Conservation (phyloP, 2,888 invertebrate genomes). For the Ptychoptera albimana region DNA sequence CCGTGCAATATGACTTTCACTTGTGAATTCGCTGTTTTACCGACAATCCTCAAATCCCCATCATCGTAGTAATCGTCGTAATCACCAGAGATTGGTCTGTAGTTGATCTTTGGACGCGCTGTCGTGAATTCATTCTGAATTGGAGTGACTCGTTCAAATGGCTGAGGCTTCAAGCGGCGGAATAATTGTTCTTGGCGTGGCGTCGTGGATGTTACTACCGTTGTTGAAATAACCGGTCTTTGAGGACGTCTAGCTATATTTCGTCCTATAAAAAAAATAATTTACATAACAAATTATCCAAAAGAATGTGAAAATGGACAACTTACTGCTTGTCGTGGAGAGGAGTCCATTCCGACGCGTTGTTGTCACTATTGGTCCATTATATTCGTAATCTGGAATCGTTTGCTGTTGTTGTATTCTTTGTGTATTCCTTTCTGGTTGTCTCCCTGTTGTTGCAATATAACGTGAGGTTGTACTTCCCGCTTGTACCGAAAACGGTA, state of each 20-base stretch:
- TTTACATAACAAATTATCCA: too few relatives aligned
- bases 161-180: slow-evolving; percentile 10
- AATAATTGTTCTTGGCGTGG: slow-evolving; percentile 1
- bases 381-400: slow-evolving; percentile 1
- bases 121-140: too few relatives aligned
- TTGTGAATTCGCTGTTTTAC: slow-evolving; percentile 23
- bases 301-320: too few relatives aligned
- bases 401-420: neutral
- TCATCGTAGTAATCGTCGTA: slow-evolving; percentile 58
- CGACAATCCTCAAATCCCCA: slow-evolving; percentile 37
- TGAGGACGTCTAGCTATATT: too few relatives aligned
- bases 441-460: slow-evolving; percentile 5
- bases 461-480: slow-evolving; percentile 4
- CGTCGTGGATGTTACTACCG: slow-evolving; percentile 1
- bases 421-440: neutral
- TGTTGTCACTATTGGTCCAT: slow-evolving; percentile 2
- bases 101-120: too few relatives aligned
- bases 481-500: slow-evolving; percentile 7
- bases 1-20: slow-evolving; percentile 40
- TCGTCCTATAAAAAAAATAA: too few relatives aligned
- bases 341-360: too few relatives aligned
- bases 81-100: too few relatives aligned
- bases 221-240: too few relatives aligned
- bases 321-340: too few relatives aligned
- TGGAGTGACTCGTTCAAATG: slow-evolving; percentile 18